A percentile compares a stretch with the other conserved stretches of the same genome.
Evolutionary conservation across 2,113 vertebrate genomes (phyloP).

Genomic region (Ranitomeya imitator): DNA sequence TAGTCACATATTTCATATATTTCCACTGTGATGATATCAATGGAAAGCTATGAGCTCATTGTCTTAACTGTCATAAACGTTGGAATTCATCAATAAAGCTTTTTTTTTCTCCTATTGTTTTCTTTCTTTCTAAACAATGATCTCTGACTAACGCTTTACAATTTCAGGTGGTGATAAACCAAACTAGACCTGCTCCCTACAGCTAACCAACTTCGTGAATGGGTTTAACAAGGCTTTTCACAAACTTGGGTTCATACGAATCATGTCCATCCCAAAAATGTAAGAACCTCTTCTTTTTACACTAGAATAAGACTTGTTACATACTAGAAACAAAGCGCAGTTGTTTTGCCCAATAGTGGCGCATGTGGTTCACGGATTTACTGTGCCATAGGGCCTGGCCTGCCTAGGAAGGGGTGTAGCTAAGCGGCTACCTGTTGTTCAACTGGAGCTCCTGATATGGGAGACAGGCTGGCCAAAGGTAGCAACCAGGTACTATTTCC

Average conservation of each 20-base stretch:
- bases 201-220: constrained; percentile 9
- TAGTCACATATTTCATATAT: constrained; percentile 46
- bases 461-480: no score
- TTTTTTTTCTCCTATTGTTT: neutral
- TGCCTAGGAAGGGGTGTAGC: no score
- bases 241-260: constrained; percentile 18
- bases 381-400: no score
- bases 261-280: constrained; percentile 18
- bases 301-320: neutral
- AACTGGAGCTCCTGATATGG: no score
- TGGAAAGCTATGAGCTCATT: constrained; percentile 45
- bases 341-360: no score
- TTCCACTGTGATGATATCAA: constrained; percentile 4
- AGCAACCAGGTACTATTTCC: no score
- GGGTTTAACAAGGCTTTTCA: constrained; percentile 30
- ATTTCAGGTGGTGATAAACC: constrained; percentile 46
- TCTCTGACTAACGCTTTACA: no score
- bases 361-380: no score
- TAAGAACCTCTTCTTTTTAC: constrained; percentile 31
- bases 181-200: constrained; percentile 38
- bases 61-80: constrained; percentile 47
- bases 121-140: constrained; percentile 43
- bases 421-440: no score
- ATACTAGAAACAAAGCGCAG: neutral
- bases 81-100: constrained; percentile 36